Base-by-base conservation (phyloP, 2,888 invertebrate genomes). In the Charanyca ferruginea region DNA sequence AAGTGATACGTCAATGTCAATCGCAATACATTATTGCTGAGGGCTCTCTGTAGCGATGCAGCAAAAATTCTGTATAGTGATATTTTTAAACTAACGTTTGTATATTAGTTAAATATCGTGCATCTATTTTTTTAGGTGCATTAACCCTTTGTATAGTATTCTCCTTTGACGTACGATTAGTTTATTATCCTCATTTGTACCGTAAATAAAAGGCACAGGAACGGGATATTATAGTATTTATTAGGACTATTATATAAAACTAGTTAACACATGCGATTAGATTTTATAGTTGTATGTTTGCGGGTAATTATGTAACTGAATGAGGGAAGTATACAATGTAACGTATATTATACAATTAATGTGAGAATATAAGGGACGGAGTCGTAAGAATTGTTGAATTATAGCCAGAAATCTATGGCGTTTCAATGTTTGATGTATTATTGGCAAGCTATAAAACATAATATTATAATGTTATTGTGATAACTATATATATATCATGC, bases 261-360 rank as follows among this genome's bases (percentile, higher is more conserved):
- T 83, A 86, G 81, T 83, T 89, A 89, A 89, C 86, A 88, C 89
- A 85, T 88, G 92, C 93, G 88, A 91, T 93, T 94, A 94, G 92
- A 93, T 91, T 93, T 90, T 91, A 93, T 92, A 93, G 91, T 89
- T 91, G 91, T 89, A 91, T 89, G 87, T 89, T 89, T 91, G 91
- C 90, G 89, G 88, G 86, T 92, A 90, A 89, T 87, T 87, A 90
- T 92, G 91, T 91, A 90, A 90, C 89, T 87, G 86, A 90, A 90
- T 88, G 87, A 87, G 87, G 89, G 89, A 91, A 87, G 91, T 93
- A 92, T 93, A 92, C 91, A 90, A 87, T 90, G 81, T 93, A 92
- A 88, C 84, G 87, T 91, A 90, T 92, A 88, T 87, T 88, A 88
- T 79, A 79, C 76, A 87, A 88, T 84, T 85, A 82, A 77, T 83